These are phyloP conservation scores for Apamea monoglypha DNA, from an alignment of 2,888 invertebrate species.

Conservation along the genomic window DNA sequence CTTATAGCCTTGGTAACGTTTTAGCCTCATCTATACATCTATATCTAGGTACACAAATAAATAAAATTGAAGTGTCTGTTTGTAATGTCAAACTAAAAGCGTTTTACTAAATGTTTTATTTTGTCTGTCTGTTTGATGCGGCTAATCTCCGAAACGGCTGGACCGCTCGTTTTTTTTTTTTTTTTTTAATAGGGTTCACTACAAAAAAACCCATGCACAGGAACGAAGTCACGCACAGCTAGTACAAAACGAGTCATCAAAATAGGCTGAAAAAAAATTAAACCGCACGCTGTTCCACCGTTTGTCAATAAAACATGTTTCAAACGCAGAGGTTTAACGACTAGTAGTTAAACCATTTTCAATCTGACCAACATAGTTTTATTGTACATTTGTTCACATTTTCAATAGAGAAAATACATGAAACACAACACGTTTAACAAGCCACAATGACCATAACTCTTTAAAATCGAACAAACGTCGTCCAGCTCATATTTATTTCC, in stretches of 20 bases:
- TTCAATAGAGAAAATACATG: constrained; percentile 34
- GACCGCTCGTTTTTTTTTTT: too few relatives aligned
- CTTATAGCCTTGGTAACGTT: not conserved
- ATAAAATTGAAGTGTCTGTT: not conserved
- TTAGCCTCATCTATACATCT: not conserved
- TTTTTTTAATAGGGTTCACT: too few relatives aligned
- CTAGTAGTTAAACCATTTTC: constrained; percentile 19
- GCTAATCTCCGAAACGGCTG: too few relatives aligned
- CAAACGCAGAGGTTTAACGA: constrained; percentile 12
- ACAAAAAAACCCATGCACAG: not conserved
- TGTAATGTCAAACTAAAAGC: too few relatives aligned
- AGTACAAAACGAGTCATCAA: not conserved
- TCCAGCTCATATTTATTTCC: constrained; percentile 76
- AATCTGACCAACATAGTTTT: constrained; percentile 21
- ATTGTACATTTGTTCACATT: constrained; percentile 11
- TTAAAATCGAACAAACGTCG: constrained; percentile 72
- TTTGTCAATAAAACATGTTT: constrained; percentile 20
- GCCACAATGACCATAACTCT: constrained; percentile 30
- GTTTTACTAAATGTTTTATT: too few relatives aligned
- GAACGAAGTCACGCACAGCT: too few relatives aligned
- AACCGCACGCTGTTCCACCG: not conserved
- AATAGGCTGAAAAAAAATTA: not conserved
- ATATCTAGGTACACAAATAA: not conserved
- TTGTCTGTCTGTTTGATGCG: too few relatives aligned
- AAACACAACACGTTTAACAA: constrained; percentile 42